Evolutionary conservation across 2,113 vertebrate species (phyloP).

Genomic region (Podarcis muralis): DNA sequence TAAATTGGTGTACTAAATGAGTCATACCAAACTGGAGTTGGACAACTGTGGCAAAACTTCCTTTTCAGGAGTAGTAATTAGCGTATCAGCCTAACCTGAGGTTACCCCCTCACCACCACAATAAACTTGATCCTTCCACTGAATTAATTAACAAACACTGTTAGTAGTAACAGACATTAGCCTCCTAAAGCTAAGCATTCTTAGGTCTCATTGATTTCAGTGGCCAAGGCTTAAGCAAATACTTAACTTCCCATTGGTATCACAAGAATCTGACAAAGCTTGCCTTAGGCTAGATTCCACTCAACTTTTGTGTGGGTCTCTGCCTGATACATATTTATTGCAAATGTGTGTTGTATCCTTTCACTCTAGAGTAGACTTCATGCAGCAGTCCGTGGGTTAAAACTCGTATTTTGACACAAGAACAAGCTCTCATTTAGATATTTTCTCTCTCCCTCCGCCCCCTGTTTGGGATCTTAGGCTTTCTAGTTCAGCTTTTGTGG

Average conservation of each 20-base stretch:
- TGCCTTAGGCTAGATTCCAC: neutral
- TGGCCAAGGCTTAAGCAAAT: neutral
- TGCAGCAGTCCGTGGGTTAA: slow-evolving; percentile 57
- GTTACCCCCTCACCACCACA: neutral
- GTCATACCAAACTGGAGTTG: neutral
- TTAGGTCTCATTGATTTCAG: neutral
- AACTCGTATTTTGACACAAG: slow-evolving; percentile 56
- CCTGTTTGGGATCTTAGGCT: slow-evolving; percentile 53
- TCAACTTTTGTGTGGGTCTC: neutral
- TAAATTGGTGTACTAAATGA: too few species aligned
- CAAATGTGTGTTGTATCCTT: neutral
- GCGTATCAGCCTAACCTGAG: neutral
- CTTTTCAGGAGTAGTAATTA: neutral
- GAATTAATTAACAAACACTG: neutral
- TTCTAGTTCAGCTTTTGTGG: slow-evolving; percentile 76
- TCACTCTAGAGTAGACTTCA: slow-evolving; percentile 16
- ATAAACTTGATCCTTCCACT: neutral
- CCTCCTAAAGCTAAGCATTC: neutral
- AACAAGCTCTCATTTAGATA: slow-evolving; percentile 66
- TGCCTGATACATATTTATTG: neutral
- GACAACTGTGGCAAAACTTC: neutral
- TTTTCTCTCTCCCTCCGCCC: neutral
- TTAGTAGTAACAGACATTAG: neutral
- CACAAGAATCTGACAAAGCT: neutral
- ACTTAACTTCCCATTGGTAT: neutral